Evolutionary conservation across 2,888 invertebrate genomes (phyloP).

Genomic region (Drosophila leonis): DNA sequence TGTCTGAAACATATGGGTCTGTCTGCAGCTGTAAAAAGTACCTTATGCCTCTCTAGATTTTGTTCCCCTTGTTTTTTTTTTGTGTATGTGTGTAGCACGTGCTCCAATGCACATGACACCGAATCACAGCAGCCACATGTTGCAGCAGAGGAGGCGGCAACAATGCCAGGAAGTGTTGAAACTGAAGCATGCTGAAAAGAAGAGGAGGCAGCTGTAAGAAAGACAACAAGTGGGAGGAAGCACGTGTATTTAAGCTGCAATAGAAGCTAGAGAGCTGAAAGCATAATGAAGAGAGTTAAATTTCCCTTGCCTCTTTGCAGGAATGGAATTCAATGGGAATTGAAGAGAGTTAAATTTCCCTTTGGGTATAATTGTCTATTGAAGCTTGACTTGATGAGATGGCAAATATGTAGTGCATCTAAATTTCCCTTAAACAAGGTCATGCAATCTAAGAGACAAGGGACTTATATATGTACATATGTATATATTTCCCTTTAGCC

Average conservation of each 20-base stretch:
- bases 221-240: neutral
- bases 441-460: neutral
- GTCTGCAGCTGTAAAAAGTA: conserved; percentile 69
- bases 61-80: conserved; percentile 9
- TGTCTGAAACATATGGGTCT: conserved; percentile 74
- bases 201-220: neutral
- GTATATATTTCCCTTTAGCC: conserved; percentile 2
- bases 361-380: neutral
- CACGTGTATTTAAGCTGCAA: neutral
- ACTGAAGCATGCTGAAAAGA: neutral
- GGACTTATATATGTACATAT: neutral
- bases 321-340: neutral
- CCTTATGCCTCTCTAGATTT: conserved; percentile 37
- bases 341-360: neutral
- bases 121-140: conserved; percentile 58
- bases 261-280: neutral
- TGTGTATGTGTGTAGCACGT: conserved; percentile 66
- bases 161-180: conserved; percentile 53
- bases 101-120: conserved; percentile 79
- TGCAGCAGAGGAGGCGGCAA: conserved; percentile 6
- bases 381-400: neutral
- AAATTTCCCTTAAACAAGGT: neutral
- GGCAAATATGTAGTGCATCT: neutral
- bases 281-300: neutral
- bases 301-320: neutral